Conservation (phyloP, 2,797 vertebrate genomes). For the Phataginus tetradactyla region DNA sequence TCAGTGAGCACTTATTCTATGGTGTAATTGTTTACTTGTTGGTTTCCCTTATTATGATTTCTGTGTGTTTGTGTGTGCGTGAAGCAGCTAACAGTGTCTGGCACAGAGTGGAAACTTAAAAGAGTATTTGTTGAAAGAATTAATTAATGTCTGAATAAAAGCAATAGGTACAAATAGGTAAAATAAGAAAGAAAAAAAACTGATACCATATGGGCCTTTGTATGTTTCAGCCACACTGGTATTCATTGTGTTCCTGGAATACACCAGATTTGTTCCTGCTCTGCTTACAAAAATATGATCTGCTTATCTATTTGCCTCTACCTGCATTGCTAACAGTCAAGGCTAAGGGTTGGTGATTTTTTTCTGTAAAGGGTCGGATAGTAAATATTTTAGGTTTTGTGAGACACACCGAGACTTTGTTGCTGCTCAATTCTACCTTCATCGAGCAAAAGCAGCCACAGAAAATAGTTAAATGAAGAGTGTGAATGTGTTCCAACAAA, state of each 20-base stretch:
- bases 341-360: neutral
- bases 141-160: conserved; percentile 27
- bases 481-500: conserved; percentile 12
- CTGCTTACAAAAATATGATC: conserved; percentile 49
- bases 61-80: neutral
- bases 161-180: conserved; percentile 6
- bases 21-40: neutral
- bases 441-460: conserved; percentile 9
- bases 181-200: neutral
- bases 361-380: neutral
- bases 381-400: conserved; percentile 45
- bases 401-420: neutral
- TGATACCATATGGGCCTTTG: neutral
- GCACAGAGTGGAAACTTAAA: neutral
- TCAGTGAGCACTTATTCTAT: conserved; percentile 2
- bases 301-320: conserved; percentile 6
- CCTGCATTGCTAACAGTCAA: neutral
- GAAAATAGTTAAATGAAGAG: conserved; percentile 3
- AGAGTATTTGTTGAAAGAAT: conserved; percentile 45
- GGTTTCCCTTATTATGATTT: neutral
- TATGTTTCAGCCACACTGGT: neutral
- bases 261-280: conserved; percentile 32
- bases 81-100: neutral
- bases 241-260: conserved; percentile 3
- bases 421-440: neutral